Evolutionary conservation across 2,888 invertebrate species (phyloP).

Genomic region (Acleris cristana): DNA sequence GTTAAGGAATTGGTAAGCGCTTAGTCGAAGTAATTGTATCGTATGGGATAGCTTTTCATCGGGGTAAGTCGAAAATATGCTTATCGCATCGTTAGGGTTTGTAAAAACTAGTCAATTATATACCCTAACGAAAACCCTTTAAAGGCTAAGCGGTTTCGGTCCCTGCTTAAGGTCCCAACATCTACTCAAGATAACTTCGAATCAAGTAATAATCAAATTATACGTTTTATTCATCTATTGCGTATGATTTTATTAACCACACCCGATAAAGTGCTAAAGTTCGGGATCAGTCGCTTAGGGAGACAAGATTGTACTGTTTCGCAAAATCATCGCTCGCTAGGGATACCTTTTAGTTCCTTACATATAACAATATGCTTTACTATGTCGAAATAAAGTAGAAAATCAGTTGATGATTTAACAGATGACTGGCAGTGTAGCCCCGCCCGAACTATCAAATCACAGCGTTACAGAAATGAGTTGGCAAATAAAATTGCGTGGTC

Average conservation of each 20-base stretch:
- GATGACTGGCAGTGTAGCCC: slow-evolving; percentile 38
- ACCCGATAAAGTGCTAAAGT: slow-evolving; percentile 54
- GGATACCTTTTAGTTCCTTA: slow-evolving; percentile 29
- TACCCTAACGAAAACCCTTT: too few relatives aligned
- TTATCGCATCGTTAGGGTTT: too few relatives aligned
- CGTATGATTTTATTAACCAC: slow-evolving; percentile 44
- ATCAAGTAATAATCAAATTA: not conserved
- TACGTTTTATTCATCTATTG: slow-evolving; percentile 1
- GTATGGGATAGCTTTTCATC: too few relatives aligned
- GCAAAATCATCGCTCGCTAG: slow-evolving; percentile 52
- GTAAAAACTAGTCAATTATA: too few relatives aligned
- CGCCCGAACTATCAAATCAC: slow-evolving; percentile 51
- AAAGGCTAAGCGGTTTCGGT: too few relatives aligned
- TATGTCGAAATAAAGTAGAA: slow-evolving; percentile 14
- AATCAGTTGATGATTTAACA: slow-evolving; percentile 17
- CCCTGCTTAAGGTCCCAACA: too few relatives aligned
- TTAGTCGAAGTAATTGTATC: too few relatives aligned
- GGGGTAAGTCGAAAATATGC: too few relatives aligned
- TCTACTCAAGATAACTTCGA: too few relatives aligned
- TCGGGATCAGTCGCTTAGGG: slow-evolving; percentile 52
- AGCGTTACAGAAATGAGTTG: slow-evolving; percentile 47
- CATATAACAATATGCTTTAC: slow-evolving; percentile 18
- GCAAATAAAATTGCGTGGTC: slow-evolving; percentile 44
- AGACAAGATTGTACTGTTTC: slow-evolving; percentile 43
- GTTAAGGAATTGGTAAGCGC: too few relatives aligned